Conservation (phyloP, 2,888 invertebrate species). For the Macropis europaea region DNA sequence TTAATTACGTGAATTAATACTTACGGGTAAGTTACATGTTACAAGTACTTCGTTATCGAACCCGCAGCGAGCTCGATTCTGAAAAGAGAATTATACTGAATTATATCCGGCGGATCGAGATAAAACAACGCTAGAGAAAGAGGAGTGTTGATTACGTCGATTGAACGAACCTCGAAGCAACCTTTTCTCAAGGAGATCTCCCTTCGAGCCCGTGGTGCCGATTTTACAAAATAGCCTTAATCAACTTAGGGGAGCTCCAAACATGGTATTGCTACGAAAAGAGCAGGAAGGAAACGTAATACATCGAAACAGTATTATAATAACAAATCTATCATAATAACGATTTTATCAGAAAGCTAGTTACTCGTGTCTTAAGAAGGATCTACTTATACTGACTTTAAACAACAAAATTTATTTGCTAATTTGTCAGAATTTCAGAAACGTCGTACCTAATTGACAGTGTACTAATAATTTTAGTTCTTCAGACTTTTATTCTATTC, state of each 20-base stretch:
- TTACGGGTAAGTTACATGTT: no score
- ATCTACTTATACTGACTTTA: not conserved
- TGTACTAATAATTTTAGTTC: no score
- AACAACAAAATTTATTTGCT: no score
- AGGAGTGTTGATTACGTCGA: constrained; percentile 42
- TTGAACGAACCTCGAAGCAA: constrained; percentile 15
- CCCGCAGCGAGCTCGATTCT: not conserved
- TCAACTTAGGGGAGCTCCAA: constrained; percentile 17
- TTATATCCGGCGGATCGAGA: constrained; percentile 14
- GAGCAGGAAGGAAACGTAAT: not conserved
- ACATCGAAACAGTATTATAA: constrained; percentile 11
- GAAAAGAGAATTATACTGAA: constrained; percentile 10
- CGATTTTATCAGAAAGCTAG: not conserved
- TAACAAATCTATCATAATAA: constrained; percentile 3
- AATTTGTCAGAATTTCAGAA: no score
- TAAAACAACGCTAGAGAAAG: constrained; percentile 7
- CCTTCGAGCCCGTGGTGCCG: constrained; percentile 3
- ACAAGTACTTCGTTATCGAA: not conserved
- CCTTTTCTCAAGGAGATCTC: not conserved
- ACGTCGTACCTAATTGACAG: no score
- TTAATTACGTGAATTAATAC: no score
- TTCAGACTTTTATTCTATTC: no score
- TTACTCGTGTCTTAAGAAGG: constrained; percentile 2
- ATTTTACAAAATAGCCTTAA: constrained; percentile 41
- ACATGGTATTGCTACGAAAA: constrained; percentile 17